Conservation (phyloP, 2,113 vertebrate genomes). For the Collichthys lucidus region DNA sequence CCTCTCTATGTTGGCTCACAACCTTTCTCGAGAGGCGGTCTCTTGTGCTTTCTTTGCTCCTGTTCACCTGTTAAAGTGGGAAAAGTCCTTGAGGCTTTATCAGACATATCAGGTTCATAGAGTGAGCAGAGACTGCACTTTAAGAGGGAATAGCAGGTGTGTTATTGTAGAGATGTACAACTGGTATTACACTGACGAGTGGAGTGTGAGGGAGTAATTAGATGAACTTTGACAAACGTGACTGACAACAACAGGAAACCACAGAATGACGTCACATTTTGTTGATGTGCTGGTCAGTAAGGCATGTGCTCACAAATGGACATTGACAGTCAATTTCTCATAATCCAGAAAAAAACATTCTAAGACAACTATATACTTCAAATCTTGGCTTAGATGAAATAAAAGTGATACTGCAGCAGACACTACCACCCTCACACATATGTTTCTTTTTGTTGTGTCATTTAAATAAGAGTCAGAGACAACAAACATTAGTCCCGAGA, state of each 20-base stretch:
- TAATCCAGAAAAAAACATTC: neutral
- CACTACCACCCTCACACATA: neutral
- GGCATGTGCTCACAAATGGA: neutral
- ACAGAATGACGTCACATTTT: neutral
- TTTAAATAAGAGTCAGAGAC: constrained; percentile 15
- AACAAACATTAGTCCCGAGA: neutral
- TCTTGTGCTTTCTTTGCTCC: constrained; percentile 17
- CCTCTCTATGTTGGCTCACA: constrained; percentile 3
- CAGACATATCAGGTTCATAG: constrained; percentile 8
- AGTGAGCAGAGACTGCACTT: neutral
- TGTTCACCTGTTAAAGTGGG: constrained; percentile 46
- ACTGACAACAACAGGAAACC: constrained; percentile 1
- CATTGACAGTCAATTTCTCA: neutral
- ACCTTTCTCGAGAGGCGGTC: constrained; percentile 31
- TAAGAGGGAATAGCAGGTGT: neutral
- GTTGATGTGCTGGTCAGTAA: neutral
- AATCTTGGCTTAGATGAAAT: neutral
- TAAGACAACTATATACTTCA: neutral
- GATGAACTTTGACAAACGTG: too few species aligned
- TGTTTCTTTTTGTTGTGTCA: constrained; percentile 11
- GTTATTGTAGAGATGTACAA: neutral
- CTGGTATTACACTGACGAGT: neutral
- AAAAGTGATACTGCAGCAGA: constrained; percentile 8
- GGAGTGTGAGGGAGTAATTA: neutral
- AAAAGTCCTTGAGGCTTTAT: constrained; percentile 34